Evolutionary conservation across 2,797 vertebrate genomes (phyloP).

Genomic region (Peromyscus eremicus): DNA sequence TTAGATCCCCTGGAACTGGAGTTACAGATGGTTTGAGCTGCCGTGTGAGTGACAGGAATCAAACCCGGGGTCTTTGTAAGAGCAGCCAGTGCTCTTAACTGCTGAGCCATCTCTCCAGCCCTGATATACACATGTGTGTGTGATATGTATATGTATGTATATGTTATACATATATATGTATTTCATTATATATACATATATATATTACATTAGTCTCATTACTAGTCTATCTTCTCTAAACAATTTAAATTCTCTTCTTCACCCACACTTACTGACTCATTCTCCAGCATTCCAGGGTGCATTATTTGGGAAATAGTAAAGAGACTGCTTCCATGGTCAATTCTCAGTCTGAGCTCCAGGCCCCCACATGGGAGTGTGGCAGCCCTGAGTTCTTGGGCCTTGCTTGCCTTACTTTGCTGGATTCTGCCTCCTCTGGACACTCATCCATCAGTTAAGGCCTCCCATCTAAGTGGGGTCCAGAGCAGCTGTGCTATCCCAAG

Average conservation of each 20-base stretch:
- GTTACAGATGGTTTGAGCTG: not conserved
- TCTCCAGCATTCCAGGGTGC: not conserved
- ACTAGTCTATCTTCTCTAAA: not conserved
- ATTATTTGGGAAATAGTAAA: not conserved
- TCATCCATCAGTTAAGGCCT: not conserved
- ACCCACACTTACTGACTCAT: not conserved
- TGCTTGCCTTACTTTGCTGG: no score
- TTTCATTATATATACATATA: no score
- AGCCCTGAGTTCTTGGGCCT: not conserved
- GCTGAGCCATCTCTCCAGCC: not conserved
- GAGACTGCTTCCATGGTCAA: not conserved
- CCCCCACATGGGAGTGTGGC: accelerated
- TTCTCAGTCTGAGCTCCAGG: accelerated
- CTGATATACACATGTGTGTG: not conserved
- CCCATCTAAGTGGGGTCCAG: not conserved
- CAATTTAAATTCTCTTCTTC: not conserved
- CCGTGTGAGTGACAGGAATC: not conserved
- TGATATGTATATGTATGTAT: not conserved
- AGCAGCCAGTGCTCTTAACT: not conserved
- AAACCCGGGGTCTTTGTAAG: not conserved
- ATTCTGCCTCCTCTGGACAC: not conserved
- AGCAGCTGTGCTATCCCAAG: no score
- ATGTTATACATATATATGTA: no score
- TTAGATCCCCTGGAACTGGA: not conserved
- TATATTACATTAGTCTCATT: not conserved